Evolutionary conservation across 1,140 invertebrate species (phyloP), one percentile per base, ranked within the genome.

Genomic region (Drosophila kepulauana): DNA sequence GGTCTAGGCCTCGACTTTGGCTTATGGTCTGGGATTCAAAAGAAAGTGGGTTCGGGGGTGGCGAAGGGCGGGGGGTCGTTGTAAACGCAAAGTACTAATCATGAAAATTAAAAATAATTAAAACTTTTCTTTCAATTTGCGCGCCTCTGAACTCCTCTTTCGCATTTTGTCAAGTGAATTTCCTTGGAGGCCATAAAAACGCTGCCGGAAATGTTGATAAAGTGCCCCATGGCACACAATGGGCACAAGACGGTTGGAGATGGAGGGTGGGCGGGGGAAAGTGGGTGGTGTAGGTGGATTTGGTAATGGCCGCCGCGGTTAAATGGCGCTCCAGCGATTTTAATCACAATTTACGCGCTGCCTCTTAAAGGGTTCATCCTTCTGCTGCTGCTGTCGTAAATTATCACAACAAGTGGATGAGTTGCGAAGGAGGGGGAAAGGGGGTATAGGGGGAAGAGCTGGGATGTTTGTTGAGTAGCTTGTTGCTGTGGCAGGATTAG

Each of bases 31-130:
- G n/a, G 46, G 11, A 41, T 41, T 41, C 20, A 25, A 25, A 25
- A 25, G 41, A 1, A 28, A 28, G 13, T n/a, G 6, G 20, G 15
- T 5, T n/a, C 6, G 8, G 10, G n/a, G n/a, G 8, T 1, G 7
- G 13, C 16, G 45, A 20, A 20, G 16, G 16, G 16, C 1, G 16
- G 33, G 72, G 41, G 73, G 56, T 41, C 30, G 73, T 38, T 77
- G 85, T 84, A 88, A 88, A 80, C 84, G 84, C 80, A 88, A 89
- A 89, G 85, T 89, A 89, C 85, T 89, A 89, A 89, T 89, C 85
- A 89, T 85, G 85, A 89, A 90, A 89, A 89, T 89, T 89, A 89
- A 89, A 89, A 89, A 89, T 89, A 89, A 89, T 89, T 89, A 89
- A 89, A 89, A 89, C 86, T 90, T 89, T 89, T 89, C 85, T 89